Base-by-base conservation (phyloP, 2,797 vertebrate species). In the Acipenser ruthenus region DNA sequence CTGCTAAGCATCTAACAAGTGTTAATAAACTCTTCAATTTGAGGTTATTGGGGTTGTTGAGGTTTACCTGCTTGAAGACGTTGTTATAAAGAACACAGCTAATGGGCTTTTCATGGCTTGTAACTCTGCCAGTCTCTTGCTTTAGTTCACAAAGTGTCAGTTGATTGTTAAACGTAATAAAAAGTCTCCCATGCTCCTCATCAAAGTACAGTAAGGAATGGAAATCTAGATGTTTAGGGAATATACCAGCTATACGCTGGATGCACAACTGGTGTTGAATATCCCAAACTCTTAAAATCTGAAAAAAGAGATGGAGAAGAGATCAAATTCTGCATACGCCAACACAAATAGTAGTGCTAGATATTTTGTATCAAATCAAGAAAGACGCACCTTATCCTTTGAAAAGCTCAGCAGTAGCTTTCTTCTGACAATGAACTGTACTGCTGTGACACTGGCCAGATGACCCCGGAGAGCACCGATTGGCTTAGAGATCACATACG, bases 221-320 rank as follows among this genome's bases (percentile, higher is more conserved):
- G 56, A 83, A 79, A 68, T 86, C 92, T 65, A 79, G 84, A 4
- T 77, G 84, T 73, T 83, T 82, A 50, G 89, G 89, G 76, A 94
- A 88, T 59, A 90, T 73, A 47, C 81, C 87, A 0, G 80, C 75
- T 67, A 90, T 75, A 66, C 88, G 87, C 64, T 90, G 86, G 71
- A 92, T 73, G 67, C 87, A 80, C 63, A 90, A 82, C 78, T 91
- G 90, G 74, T 84, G 86, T 49, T 89, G 85, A 70, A 93, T 76
- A 65, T 92, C 91, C 92, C 89, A 90, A 8, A 87, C 76, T 77
- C 89, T 88, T 79, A 93, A 75, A 61, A 93, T 85, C 94, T 95
- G 76, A 58, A 58, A 58, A 13, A 9, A 7, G 13, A 65, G 7
- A n/a, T 47, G 52, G 6, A 2, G 8, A 7, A 50, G 15, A 68